A percentile compares a stretch with the other conserved stretches of the same genome.
Conservation (phyloP, 2,797 vertebrate species). For the Rhabdophis nuchalis region DNA sequence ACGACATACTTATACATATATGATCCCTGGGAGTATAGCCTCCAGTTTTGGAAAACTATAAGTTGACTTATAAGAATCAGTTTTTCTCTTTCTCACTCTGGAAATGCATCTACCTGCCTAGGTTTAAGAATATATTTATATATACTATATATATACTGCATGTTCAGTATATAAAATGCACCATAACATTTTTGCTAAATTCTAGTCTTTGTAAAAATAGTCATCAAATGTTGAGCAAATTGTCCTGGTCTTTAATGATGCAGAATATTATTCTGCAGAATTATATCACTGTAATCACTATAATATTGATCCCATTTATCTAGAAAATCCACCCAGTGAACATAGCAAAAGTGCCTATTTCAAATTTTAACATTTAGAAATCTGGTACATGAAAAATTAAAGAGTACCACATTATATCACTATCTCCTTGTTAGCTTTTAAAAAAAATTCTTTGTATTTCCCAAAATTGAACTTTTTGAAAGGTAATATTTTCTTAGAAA, state of each 20-base stretch:
- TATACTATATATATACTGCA: background rate
- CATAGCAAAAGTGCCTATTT: background rate
- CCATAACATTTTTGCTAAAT: background rate
- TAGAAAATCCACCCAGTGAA: background rate
- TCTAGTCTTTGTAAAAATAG: background rate
- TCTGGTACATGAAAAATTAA: background rate
- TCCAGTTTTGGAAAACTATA: slow-evolving; percentile 9
- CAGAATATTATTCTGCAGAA: background rate
- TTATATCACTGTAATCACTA: background rate
- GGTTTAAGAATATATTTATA: background rate
- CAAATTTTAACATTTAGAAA: background rate
- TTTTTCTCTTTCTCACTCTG: background rate
- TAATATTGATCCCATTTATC: background rate
- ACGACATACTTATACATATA: background rate
- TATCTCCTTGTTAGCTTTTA: background rate
- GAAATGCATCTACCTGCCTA: background rate
- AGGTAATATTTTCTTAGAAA: background rate
- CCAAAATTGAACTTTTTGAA: background rate
- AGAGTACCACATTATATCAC: background rate
- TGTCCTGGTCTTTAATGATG: background rate
- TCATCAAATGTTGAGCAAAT: background rate
- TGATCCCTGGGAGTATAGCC: background rate
- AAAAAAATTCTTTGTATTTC: background rate
- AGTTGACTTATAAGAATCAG: slow-evolving; percentile 11
- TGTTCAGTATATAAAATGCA: background rate